A percentile compares a stretch with the other conserved stretches of the same genome.
These are phyloP conservation scores for Scrobipalpa costella DNA, from an alignment of 2,888 invertebrate genomes.

Conservation along the genomic window DNA sequence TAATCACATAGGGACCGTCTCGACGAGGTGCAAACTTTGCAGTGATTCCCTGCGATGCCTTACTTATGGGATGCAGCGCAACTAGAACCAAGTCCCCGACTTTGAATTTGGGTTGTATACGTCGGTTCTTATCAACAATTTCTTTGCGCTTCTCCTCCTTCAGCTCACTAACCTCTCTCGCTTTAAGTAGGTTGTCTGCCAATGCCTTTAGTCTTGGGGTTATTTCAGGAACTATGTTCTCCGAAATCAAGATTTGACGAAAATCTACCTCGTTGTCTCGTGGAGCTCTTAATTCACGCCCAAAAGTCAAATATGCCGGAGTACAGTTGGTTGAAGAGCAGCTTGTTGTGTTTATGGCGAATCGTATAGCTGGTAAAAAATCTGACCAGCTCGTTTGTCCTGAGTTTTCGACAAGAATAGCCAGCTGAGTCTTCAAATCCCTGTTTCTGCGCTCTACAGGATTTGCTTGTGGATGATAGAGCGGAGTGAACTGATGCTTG, in stretches of 20 bases:
- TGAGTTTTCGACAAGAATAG: constrained; percentile 23
- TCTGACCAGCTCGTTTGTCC: constrained; percentile 37
- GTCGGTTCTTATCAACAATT: too few relatives aligned
- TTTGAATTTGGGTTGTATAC: too few relatives aligned
- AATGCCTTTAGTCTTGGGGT: constrained; percentile 31
- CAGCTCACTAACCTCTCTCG: constrained; percentile 32
- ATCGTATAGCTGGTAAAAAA: constrained; percentile 37
- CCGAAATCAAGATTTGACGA: constrained; percentile 24
- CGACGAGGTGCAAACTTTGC: neutral
- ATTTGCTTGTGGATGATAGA: constrained; percentile 48
- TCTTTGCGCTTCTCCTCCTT: constrained; percentile 32
- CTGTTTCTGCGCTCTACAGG: constrained; percentile 47
- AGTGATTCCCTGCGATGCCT: neutral
- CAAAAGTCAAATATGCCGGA: constrained; percentile 41
- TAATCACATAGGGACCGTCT: neutral
- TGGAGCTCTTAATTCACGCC: constrained; percentile 37
- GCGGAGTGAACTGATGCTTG: constrained; percentile 37
- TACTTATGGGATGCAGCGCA: too few relatives aligned
- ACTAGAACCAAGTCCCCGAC: too few relatives aligned
- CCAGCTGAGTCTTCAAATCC: constrained; percentile 43
- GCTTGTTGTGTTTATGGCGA: constrained; percentile 38
- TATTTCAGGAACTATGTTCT: constrained; percentile 34
- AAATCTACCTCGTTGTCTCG: constrained; percentile 31
- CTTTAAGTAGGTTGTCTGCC: constrained; percentile 23
- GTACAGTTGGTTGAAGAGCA: constrained; percentile 34